These are phyloP conservation scores for Lampris incognitus DNA, from an alignment of 2,113 vertebrate genomes.

Conservation along the genomic window DNA sequence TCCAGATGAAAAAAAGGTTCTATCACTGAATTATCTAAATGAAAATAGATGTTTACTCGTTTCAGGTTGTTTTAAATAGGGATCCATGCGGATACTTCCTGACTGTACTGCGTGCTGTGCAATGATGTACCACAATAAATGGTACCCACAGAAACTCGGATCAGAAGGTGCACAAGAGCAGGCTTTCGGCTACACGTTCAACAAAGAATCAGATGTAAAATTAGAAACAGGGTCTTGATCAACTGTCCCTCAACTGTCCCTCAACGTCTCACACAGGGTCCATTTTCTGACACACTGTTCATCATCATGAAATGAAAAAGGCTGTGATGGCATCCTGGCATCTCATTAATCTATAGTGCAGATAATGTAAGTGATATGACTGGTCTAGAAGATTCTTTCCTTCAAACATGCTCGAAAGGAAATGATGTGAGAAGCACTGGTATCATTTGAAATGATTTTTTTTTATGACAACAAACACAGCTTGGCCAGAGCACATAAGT, in stretches of 20 bases:
- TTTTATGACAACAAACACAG: neutral
- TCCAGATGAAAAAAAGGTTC: no score
- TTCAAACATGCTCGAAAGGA: neutral
- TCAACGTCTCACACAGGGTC: slow-evolving; percentile 61
- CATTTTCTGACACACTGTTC: slow-evolving; percentile 56
- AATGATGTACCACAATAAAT: no score
- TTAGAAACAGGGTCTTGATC: no score
- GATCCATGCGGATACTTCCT: no score
- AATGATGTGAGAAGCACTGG: neutral
- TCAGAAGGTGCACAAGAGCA: slow-evolving; percentile 30
- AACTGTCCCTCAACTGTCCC: slow-evolving; percentile 52
- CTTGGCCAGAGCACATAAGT: slow-evolving; percentile 43
- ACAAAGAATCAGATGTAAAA: slow-evolving; percentile 54
- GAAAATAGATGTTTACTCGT: no score
- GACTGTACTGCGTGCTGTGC: no score
- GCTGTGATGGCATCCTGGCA: slow-evolving; percentile 40
- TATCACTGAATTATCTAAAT: no score
- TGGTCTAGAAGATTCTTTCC: neutral
- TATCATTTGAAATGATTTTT: neutral
- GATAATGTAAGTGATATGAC: neutral
- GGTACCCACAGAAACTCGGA: slow-evolving; percentile 22
- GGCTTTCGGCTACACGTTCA: slow-evolving; percentile 42
- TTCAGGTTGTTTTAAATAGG: no score
- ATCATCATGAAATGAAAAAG: slow-evolving; percentile 40
- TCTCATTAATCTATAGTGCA: slow-evolving; percentile 21